Evolutionary conservation across 2,797 vertebrate genomes (phyloP).

Genomic region (Lindbergichthys nudifrons): DNA sequence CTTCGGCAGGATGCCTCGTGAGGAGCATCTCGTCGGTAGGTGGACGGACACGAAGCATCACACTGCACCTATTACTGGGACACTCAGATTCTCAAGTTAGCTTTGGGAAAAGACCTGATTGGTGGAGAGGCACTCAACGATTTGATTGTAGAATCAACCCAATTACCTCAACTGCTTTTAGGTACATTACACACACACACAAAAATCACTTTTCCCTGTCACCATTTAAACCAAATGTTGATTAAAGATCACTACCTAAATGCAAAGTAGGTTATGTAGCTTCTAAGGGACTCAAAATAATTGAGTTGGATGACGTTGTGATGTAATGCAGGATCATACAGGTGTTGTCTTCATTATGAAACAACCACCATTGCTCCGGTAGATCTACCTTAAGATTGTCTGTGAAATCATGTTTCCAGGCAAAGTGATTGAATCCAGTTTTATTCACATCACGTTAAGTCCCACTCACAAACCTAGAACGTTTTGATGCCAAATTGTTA

Average conservation of each 20-base stretch:
- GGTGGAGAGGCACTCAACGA: conserved; percentile 6
- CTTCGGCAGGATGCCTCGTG: conserved; percentile 47
- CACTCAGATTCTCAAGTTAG: background rate
- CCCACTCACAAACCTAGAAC: too few relatives aligned
- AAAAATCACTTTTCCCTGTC: background rate
- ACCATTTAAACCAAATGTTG: background rate
- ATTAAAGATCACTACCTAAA: background rate
- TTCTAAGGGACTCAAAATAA: too few relatives aligned
- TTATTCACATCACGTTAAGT: too few relatives aligned
- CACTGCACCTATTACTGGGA: conserved; percentile 2
- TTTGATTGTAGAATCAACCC: background rate
- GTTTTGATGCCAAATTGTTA: too few relatives aligned
- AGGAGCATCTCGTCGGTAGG: conserved; percentile 27
- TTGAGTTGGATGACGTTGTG: too few relatives aligned
- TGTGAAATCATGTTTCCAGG: too few relatives aligned
- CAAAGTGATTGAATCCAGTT: too few relatives aligned
- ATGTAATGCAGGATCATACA: too few relatives aligned
- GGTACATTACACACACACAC: background rate
- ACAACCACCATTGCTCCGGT: too few relatives aligned
- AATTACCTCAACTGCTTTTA: background rate
- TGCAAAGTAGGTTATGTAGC: background rate
- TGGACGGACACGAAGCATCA: background rate
- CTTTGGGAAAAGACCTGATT: background rate
- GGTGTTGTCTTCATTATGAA: too few relatives aligned
- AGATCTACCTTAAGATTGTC: too few relatives aligned